phyloP scores from a whole-genome alignment of 2,888 invertebrate genomes.

The Leucoptera coffeella region DNA sequence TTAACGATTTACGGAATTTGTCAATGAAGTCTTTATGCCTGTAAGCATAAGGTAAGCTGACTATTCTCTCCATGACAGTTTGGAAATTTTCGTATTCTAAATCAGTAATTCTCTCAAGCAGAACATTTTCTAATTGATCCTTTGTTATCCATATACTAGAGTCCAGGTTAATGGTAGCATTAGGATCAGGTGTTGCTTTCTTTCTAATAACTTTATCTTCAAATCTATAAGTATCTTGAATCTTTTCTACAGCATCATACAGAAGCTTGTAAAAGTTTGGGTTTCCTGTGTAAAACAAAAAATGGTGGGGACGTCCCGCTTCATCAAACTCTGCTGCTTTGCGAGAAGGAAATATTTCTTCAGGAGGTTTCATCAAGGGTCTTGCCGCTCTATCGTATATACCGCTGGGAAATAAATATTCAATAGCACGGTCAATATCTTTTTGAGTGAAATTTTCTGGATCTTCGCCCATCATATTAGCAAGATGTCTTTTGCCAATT shows the following conservation, averaged over 20 bases:
- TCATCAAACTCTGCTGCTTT: constrained; percentile 89
- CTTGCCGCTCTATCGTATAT: constrained; percentile 78
- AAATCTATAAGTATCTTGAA: constrained; percentile 59
- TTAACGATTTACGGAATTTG: constrained; percentile 57
- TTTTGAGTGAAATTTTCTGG: constrained; percentile 81
- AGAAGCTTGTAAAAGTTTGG: constrained; percentile 80
- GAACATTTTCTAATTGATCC: constrained; percentile 54
- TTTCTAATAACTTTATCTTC: constrained; percentile 66
- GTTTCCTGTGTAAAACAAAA: constrained; percentile 85
- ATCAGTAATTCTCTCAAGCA: constrained; percentile 64
- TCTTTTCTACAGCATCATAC: constrained; percentile 68
- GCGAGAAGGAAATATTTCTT: constrained; percentile 73
- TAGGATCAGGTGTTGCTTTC: constrained; percentile 55
- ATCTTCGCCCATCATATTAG: constrained; percentile 98
- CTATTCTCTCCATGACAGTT: constrained; percentile 64
- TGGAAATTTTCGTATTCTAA: constrained; percentile 68
- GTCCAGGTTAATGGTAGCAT: constrained; percentile 37
- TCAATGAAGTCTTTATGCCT: constrained; percentile 67
- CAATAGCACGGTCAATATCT: constrained; percentile 82
- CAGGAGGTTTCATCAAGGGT: constrained; percentile 87
- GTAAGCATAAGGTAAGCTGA: constrained; percentile 65
- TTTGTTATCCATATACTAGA: constrained; percentile 58
- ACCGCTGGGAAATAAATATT: constrained; percentile 94
- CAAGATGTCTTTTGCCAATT: constrained; percentile 90
- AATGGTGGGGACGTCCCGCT: constrained; percentile 85